Base-by-base conservation (phyloP, 2,113 vertebrate species). In the Scortum barcoo region DNA sequence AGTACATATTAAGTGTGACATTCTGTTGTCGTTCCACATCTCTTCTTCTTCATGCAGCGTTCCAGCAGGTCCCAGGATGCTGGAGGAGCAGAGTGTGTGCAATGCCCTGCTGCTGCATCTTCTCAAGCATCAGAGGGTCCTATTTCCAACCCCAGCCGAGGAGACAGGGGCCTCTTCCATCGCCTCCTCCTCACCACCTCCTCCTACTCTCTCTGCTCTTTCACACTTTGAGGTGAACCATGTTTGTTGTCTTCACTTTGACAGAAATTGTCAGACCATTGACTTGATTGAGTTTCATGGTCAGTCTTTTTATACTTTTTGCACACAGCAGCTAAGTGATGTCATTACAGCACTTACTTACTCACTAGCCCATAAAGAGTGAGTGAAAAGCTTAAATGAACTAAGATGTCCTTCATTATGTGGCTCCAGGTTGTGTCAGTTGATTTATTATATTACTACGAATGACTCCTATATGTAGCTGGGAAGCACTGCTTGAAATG, bases 81-180 rank as follows among this genome's bases (percentile, higher is more conserved):
- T 95, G 58, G 88, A 92, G 30, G 94, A 93, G 42, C 92, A 95
- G 88, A 88, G 63, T 44, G 58, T 91, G 72, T 93, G 87, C 51
- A 95, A 95, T 4, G n/a, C 13, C 50, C 53, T 95, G 38, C 65
- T 94, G 67, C 80, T 92, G 22, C 83, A 90, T 76, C 88, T 95
- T 22, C 86, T 94, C 42, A 81, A 57, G 58, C 78, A 90, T 68
- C 88, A 87, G 7, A 53, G 28, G 2, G 58, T 63, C 72, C 75
- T 93, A 22, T 51, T 91, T 58, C 79, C 80, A n/a, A 6, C 22
- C 22, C 28, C 56, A 48, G 17, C 42, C 0, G 1, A 81, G 66
- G 48, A 75, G 30, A 67, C 26, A 20, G 26, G 3, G n/a, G 24
- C 36, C 63, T 38, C 70, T 38, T 78, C 56, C 0, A 12, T 50